These are phyloP conservation scores for Drosophila ezoana DNA, from an alignment of 2,888 invertebrate genomes.

Conservation along the genomic window DNA sequence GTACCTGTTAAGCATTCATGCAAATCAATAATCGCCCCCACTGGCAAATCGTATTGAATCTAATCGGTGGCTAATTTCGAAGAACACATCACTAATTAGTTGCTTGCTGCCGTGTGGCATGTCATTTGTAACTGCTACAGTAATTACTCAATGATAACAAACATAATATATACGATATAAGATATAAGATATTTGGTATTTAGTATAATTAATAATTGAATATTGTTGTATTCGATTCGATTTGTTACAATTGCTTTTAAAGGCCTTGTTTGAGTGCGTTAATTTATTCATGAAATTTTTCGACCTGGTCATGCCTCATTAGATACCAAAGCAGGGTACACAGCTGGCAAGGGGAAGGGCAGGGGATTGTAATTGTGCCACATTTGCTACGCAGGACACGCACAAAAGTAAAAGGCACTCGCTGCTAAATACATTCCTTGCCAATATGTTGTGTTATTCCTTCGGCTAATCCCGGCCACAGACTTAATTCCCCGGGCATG, in stretches of 20 bases:
- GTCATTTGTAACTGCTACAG: slow-evolving; percentile 27
- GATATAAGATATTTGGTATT: slow-evolving; percentile 9
- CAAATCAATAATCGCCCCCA: slow-evolving; percentile 8
- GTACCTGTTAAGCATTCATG: background rate
- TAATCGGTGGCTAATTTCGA: slow-evolving; percentile 64
- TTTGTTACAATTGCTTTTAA: slow-evolving; percentile 24
- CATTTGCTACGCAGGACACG: slow-evolving; percentile 53
- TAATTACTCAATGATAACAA: slow-evolving; percentile 38
- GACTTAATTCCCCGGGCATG: slow-evolving; percentile 58
- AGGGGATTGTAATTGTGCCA: background rate
- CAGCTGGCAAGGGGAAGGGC: background rate
- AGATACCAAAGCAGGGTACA: slow-evolving; percentile 10
- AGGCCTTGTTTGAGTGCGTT: slow-evolving; percentile 49
- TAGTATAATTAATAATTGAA: slow-evolving; percentile 66
- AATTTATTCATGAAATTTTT: slow-evolving; percentile 70
- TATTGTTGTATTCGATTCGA: slow-evolving; percentile 39
- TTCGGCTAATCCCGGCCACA: slow-evolving; percentile 49
- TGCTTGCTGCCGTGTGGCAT: slow-evolving; percentile 18
- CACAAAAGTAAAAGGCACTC: slow-evolving; percentile 32
- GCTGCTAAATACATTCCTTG: slow-evolving; percentile 19
- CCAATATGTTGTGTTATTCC: slow-evolving; percentile 35
- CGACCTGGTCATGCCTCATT: slow-evolving; percentile 32
- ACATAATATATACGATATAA: background rate
- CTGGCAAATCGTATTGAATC: slow-evolving; percentile 18
- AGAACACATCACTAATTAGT: slow-evolving; percentile 63